These are phyloP conservation scores for Varecia variegata DNA, from an alignment of 2,797 vertebrate species.

Conservation along the genomic window DNA sequence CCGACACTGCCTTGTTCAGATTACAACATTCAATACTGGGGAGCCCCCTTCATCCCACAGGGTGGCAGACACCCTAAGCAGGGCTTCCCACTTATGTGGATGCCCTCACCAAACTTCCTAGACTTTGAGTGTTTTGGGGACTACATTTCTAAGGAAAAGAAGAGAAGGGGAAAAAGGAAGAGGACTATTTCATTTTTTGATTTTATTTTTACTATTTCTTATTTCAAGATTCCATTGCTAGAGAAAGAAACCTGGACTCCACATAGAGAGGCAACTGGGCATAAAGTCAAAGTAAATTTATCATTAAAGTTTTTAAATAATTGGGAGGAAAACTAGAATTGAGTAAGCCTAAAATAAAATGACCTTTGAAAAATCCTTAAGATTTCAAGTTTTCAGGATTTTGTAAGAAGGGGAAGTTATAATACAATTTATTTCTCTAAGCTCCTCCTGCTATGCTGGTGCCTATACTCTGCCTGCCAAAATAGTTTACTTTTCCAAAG, in stretches of 20 bases:
- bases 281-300: background rate
- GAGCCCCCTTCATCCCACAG: background rate
- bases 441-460: background rate
- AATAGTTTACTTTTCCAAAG: slow-evolving; percentile 23
- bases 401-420: background rate
- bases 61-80: background rate
- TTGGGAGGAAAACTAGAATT: background rate
- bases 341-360: slow-evolving; percentile 1
- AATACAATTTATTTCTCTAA: background rate
- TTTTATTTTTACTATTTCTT: slow-evolving; percentile 20
- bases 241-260: background rate
- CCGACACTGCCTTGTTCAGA: background rate
- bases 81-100: background rate
- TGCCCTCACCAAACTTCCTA: background rate
- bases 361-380: background rate
- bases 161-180: background rate
- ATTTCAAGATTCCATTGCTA: background rate
- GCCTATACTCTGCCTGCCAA: background rate
- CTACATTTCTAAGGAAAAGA: background rate
- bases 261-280: background rate
- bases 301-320: background rate
- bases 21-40: background rate
- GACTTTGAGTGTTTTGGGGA: background rate
- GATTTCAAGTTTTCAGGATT: background rate
- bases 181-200: background rate